phyloP scores from a whole-genome alignment of 2,888 invertebrate genomes.

The Bugula neritina region DNA sequence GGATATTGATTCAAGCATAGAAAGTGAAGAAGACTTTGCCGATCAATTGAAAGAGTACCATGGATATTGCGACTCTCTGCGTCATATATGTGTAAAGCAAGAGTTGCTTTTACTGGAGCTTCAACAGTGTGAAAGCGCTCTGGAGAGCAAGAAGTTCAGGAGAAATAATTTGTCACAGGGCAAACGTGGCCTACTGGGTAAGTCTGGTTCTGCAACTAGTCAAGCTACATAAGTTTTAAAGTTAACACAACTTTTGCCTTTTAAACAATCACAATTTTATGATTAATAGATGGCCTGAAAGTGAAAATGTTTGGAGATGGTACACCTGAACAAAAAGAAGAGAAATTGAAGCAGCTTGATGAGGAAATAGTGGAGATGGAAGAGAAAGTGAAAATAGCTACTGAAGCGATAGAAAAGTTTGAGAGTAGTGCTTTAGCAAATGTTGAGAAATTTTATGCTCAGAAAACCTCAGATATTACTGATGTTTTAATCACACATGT shows the following conservation, averaged over 20 bases:
- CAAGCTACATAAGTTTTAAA: background rate
- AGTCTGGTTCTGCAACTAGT: background rate
- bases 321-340: constrained; percentile 49
- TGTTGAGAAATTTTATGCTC: constrained; percentile 49
- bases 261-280: background rate
- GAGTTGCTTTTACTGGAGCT: constrained; percentile 68
- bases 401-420: constrained; percentile 44
- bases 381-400: constrained; percentile 39
- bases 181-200: constrained; percentile 14
- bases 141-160: constrained; percentile 57
- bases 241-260: background rate
- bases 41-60: constrained; percentile 79
- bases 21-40: constrained; percentile 75
- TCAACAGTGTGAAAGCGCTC: constrained; percentile 66
- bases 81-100: constrained; percentile 67
- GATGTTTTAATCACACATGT: constrained; percentile 52
- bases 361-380: constrained; percentile 48
- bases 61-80: constrained; percentile 67
- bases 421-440: constrained; percentile 45
- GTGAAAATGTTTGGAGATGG: constrained; percentile 49
- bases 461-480: constrained; percentile 50
- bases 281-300: constrained; percentile 45
- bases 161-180: constrained; percentile 49
- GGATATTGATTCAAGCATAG: constrained; percentile 65
- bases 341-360: constrained; percentile 47